Conservation (phyloP, 1,140 invertebrate species). For the Drosophila willistoni region DNA sequence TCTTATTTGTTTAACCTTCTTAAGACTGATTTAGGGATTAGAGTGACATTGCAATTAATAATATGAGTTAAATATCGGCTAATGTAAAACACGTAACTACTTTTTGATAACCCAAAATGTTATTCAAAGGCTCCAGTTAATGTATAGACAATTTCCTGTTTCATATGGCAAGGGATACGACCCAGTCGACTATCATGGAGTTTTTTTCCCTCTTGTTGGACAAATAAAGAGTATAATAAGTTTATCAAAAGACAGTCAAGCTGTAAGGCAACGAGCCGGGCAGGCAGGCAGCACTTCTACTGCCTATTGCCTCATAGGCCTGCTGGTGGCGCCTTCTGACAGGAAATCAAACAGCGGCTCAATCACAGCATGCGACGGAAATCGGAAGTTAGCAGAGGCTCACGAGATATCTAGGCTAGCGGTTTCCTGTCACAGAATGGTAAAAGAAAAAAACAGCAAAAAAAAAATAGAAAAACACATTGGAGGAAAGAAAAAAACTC, state of each 20-base stretch:
- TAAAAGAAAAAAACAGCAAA: neutral
- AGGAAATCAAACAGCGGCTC: constrained; percentile 74
- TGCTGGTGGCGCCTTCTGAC: constrained; percentile 55
- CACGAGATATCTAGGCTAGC: constrained; percentile 66
- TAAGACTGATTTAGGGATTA: too few species aligned
- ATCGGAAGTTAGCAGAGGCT: constrained; percentile 78
- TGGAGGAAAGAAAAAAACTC: constrained; percentile 16
- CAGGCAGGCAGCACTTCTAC: constrained; percentile 32
- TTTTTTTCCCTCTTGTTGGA: neutral
- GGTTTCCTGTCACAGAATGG: constrained; percentile 47
- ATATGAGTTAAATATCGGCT: too few species aligned
- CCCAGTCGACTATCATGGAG: neutral
- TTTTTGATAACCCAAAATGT: too few species aligned
- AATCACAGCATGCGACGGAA: constrained; percentile 73
- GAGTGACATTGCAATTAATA: too few species aligned
- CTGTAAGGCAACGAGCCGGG: neutral
- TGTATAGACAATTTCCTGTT: too few species aligned
- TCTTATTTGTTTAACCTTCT: too few species aligned
- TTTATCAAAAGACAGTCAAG: constrained; percentile 64
- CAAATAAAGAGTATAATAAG: constrained; percentile 57
- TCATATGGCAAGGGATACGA: neutral
- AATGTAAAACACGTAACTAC: too few species aligned
- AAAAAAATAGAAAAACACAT: constrained; percentile 10
- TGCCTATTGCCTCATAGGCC: constrained; percentile 21
- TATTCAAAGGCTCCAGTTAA: too few species aligned